A percentile compares a stretch with the other conserved stretches of the same genome.
Conservation (phyloP, 2,113 vertebrate species). For the Sorex fumeus region DNA sequence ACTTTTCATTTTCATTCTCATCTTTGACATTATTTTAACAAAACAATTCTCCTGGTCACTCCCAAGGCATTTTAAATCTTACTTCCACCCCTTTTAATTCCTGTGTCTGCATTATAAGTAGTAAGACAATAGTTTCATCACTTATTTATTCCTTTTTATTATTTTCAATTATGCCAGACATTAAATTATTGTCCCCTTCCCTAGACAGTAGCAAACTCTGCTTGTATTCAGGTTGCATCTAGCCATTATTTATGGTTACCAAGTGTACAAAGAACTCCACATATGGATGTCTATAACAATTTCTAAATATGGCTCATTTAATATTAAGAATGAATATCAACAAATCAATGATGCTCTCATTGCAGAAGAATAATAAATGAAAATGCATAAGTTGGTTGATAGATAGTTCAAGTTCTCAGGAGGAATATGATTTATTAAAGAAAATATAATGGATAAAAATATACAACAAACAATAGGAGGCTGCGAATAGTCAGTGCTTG, state of each 20-base stretch:
- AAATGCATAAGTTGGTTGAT: conserved; percentile 44
- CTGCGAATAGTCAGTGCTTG: conserved; percentile 22
- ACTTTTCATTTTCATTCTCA: background rate
- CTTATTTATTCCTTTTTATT: background rate
- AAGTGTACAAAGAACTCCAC: conserved; percentile 12
- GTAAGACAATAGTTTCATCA: conserved; percentile 26
- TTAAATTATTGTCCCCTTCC: conserved; percentile 2
- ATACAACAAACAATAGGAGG: background rate
- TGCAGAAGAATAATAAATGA: conserved; percentile 23
- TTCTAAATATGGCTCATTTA: conserved; percentile 21
- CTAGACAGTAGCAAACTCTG: background rate
- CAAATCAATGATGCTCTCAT: conserved; percentile 43
- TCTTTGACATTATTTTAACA: conserved; percentile 8
- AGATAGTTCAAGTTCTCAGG: background rate
- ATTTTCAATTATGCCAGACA: background rate
- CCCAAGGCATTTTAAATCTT: conserved; percentile 4
- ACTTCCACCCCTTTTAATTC: background rate
- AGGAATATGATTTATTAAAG: conserved; percentile 21
- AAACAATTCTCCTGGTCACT: background rate
- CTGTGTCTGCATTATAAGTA: background rate
- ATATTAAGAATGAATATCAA: conserved; percentile 38
- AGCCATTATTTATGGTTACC: conserved; percentile 7
- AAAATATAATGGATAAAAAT: conserved; percentile 32
- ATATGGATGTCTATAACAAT: background rate
- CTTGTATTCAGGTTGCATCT: conserved; percentile 12